phyloP scores from a whole-genome alignment of 2,888 invertebrate genomes.

The Trichogramma dendrolimi region DNA sequence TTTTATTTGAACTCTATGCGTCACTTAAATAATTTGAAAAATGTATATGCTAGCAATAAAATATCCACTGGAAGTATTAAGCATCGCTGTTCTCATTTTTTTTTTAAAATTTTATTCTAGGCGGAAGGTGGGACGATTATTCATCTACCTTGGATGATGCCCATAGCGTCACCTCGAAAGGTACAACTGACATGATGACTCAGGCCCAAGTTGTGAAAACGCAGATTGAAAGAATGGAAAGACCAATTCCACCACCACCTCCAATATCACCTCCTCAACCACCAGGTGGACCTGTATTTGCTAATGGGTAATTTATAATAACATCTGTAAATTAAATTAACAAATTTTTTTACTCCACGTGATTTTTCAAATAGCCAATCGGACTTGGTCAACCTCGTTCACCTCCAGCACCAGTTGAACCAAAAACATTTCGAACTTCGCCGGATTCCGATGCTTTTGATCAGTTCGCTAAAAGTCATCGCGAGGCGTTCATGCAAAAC shows the following conservation, averaged over 20 bases:
- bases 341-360: neutral
- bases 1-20: no score
- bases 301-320: conserved; percentile 46
- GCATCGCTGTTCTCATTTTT: no score
- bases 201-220: conserved; percentile 52
- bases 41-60: no score
- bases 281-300: conserved; percentile 53
- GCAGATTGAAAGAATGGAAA: conserved; percentile 62
- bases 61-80: no score
- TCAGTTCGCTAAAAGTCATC: conserved; percentile 47
- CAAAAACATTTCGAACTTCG: conserved; percentile 48
- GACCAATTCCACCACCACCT: conserved; percentile 56
- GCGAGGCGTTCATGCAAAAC: conserved; percentile 49
- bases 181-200: conserved; percentile 51
- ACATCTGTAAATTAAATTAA: neutral
- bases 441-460: conserved; percentile 48
- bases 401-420: conserved; percentile 66
- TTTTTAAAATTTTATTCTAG: conserved; percentile 30
- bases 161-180: conserved; percentile 50
- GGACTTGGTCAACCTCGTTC: conserved; percentile 60
- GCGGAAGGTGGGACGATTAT: conserved; percentile 51
- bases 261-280: conserved; percentile 56
- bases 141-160: conserved; percentile 49
- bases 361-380: conserved; percentile 42
- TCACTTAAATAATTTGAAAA: no score